Base-by-base conservation (phyloP, 2,113 vertebrate species). In the Melanerpes aurifrons region DNA sequence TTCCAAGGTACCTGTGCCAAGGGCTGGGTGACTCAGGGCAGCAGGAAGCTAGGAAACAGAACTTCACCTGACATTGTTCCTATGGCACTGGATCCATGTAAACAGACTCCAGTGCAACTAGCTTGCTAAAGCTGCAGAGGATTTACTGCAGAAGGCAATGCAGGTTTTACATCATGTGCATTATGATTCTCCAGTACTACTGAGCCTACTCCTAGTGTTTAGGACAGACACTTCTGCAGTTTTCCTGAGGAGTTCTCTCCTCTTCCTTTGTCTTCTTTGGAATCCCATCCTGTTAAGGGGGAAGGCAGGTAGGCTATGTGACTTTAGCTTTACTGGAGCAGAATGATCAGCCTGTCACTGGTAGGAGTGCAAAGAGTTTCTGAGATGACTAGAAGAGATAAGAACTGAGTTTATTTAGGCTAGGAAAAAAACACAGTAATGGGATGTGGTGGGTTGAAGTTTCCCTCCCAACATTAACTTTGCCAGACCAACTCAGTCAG, bases 101-200 rank as follows among this genome's bases (percentile, higher is more conserved):
- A 64, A 77, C 59, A 91, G 24, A 45, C 59, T 72, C 22, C 15
- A 71, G 73, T 28, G 71, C 84, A 92, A 94, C 95, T 79, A 94
- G 26, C 81, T 73, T 85, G 40, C 85, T 76, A 82, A 47, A 92
- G 50, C 16, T 73, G 75, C 22, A 0, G 28, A 66, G 57, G 40
- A 82, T 43, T 76, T 73, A 63, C 56, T 28, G 43, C 50, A 87
- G 19, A 74, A 92, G 43, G 53, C 70, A 82, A 45, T 79, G 50
- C 69, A 45, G 59, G 24, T 69, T 95, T 78, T 40, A 57, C 45
- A 59, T 45, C 31, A 66, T 1, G 13, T 86, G 31, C 67, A 58
- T 31, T 71, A 50, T 19, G 26, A 82, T 43, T 62, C 70, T 22
- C 63, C 64, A 50, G 59, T 25, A 35, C 5, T 32, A 54, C 47